Conservation (phyloP, 2,113 vertebrate genomes). For the Corythornis madagascariensis region DNA sequence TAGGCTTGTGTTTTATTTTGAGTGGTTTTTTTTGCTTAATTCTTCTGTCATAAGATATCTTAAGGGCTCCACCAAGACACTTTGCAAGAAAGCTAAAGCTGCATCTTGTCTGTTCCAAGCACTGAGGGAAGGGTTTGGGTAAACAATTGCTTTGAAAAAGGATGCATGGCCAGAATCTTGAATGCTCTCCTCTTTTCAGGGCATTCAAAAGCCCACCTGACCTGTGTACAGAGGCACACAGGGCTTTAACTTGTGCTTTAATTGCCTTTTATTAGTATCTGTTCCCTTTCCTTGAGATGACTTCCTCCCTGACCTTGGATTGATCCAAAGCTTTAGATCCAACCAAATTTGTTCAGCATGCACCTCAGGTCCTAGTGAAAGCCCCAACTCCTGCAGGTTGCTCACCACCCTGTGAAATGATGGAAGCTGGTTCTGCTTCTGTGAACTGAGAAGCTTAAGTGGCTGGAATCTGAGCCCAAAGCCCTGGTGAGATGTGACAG, state of each 20-base stretch:
- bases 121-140: not conserved
- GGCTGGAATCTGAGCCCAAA: not conserved
- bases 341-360: fast-evolving
- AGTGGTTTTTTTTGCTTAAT: not conserved
- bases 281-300: not conserved
- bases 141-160: not conserved
- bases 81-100: not conserved
- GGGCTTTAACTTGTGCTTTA: not conserved
- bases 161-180: not conserved
- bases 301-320: not conserved
- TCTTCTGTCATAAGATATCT: not conserved
- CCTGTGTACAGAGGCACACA: not conserved
- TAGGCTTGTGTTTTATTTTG: not conserved
- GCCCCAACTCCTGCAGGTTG: not conserved
- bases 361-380: not conserved
- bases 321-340: not conserved
- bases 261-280: not conserved
- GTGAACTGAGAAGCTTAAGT: not conserved
- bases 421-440: not conserved
- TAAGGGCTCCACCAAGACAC: not conserved
- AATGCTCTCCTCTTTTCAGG: not conserved
- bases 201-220: not conserved
- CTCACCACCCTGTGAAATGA: fast-evolving
- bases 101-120: not conserved
- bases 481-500: not conserved